Percentiles rank a stretch among this genome's conserved stretches.
Conservation (phyloP, 2,113 vertebrate genomes). For the Atrichornis clamosus region DNA sequence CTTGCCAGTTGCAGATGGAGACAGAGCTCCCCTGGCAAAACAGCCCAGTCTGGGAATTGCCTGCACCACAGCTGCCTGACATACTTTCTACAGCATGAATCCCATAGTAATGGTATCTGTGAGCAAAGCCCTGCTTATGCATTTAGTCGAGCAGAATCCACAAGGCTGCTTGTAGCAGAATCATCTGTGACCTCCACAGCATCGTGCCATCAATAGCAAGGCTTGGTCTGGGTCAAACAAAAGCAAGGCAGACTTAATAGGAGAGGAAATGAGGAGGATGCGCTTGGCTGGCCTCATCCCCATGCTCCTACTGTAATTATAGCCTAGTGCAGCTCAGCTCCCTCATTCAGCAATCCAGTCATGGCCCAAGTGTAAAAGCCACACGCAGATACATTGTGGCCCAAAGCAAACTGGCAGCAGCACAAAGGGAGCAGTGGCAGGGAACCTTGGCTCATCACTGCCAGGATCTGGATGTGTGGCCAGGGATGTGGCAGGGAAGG, state of each 20-base stretch:
- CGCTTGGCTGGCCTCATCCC: not conserved
- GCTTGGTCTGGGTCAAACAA: conserved; percentile 48
- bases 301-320: conserved; percentile 2
- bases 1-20: not conserved
- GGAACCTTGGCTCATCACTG: not conserved
- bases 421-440: not conserved
- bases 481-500: not conserved
- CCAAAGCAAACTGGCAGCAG: not conserved
- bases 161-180: not conserved
- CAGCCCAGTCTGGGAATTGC: not conserved
- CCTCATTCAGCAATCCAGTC: not conserved
- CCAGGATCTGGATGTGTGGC: not conserved
- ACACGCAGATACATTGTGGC: fast-evolving
- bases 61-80: conserved; percentile 28
- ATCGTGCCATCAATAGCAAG: not conserved
- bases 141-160: not conserved
- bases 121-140: not conserved
- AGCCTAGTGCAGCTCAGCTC: not conserved
- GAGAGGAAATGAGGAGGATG: conserved; percentile 59
- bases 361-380: not conserved
- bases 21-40: not conserved
- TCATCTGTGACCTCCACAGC: conserved; percentile 28
- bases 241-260: conserved; percentile 46
- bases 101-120: not conserved
- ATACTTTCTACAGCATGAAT: not conserved